Conservation (phyloP, 2,888 invertebrate genomes). For the Stenoptilia bipunctidactyla region DNA sequence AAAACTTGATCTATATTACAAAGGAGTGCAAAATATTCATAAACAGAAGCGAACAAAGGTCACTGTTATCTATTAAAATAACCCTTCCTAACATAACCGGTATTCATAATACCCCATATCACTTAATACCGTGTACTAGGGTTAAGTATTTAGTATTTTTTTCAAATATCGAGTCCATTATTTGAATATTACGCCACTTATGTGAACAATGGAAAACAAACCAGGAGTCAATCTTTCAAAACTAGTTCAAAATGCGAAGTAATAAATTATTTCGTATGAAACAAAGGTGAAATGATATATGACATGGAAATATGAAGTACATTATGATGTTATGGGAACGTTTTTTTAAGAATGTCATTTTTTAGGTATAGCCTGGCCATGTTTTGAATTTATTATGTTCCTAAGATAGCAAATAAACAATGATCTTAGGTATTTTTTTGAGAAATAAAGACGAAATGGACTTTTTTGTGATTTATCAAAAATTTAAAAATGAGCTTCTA, state of each 20-base stretch:
- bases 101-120: background rate
- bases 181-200: conserved; percentile 41
- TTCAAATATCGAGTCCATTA: conserved; percentile 27
- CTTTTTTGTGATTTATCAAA: no score
- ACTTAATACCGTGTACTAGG: background rate
- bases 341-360: no score
- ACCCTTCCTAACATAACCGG: background rate
- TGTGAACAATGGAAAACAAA: conserved; percentile 30
- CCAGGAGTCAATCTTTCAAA: conserved; percentile 35
- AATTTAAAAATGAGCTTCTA: no score
- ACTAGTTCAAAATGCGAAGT: conserved; percentile 21
- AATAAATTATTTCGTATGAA: conserved; percentile 22
- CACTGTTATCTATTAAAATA: background rate
- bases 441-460: no score
- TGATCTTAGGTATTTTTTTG: no score
- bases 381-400: no score
- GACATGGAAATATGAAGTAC: no score
- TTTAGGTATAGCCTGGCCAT: no score
- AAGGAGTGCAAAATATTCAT: background rate
- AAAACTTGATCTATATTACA: no score
- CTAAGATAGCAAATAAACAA: no score
- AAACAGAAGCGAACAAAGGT: background rate
- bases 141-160: conserved; percentile 12
- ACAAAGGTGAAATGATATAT: no score
- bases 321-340: no score